Evolutionary conservation across 2,797 vertebrate species (phyloP).

Genomic region (Halcyon chelicuti): DNA sequence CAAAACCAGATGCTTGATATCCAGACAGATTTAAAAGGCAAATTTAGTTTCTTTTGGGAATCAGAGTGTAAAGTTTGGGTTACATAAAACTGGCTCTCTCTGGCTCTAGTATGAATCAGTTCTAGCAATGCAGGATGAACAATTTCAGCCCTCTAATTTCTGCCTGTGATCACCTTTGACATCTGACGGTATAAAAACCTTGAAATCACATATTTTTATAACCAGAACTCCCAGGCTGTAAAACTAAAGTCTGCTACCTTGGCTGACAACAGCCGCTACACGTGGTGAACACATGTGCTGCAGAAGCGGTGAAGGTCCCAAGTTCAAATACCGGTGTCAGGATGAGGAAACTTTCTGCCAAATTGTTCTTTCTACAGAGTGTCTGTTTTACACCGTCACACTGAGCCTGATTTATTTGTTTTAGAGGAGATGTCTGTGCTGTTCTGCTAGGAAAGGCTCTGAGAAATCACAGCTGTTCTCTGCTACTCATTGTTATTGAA

Average conservation of each 20-base stretch:
- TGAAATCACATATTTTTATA: constrained; percentile 43
- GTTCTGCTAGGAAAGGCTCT: neutral
- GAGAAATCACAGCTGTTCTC: neutral
- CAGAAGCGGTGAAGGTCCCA: neutral
- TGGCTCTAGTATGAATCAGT: constrained; percentile 25
- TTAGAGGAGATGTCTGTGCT: neutral
- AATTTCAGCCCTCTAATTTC: constrained; percentile 32
- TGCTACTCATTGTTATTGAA: neutral
- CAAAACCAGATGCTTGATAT: constrained; percentile 56
- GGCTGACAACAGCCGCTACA: neutral
- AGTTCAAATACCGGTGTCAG: neutral
- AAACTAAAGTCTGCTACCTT: constrained; percentile 8
- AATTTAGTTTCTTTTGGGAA: constrained; percentile 15
- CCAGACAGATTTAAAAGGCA: constrained; percentile 52
- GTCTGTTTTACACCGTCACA: neutral
- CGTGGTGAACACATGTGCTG: constrained; percentile 40
- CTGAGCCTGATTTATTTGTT: neutral
- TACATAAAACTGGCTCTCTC: neutral
- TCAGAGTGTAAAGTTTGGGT: constrained; percentile 8
- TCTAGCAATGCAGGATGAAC: constrained; percentile 28
- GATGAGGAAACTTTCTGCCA: neutral
- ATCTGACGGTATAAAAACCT: neutral
- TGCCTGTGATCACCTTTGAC: constrained; percentile 64
- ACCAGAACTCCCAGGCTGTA: constrained; percentile 25
- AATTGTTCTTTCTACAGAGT: neutral